Evolutionary conservation across 2,113 vertebrate species (phyloP), one percentile per base, ranked within the genome.

Genomic region (Shinisaurus crocodilurus): DNA sequence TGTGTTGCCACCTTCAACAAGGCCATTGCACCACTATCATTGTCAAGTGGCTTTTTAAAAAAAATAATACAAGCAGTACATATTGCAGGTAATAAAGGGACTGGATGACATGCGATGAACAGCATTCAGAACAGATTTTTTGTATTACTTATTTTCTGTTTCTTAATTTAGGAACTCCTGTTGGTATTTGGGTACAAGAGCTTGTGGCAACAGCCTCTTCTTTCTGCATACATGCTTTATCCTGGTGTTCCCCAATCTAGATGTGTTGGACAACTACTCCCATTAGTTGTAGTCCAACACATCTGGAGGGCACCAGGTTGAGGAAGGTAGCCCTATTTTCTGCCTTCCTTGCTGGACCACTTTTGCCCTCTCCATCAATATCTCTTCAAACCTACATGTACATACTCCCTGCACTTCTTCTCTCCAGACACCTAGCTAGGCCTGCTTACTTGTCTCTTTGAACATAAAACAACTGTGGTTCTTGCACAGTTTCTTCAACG

Each of bases 91-190:
- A 63, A 23, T 83, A 34, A 15, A 89, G 7, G 10, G 86, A 76
- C 76, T 85, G 37, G 23, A 63, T 86, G 86, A 79, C 5, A 63
- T 29, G 7, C 27, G 57, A 89, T 48, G 92, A 89, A 69, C 7
- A 84, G 57, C 6, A n/a, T 89, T 90, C 20, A 88, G 91, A 91
- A 88, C 57, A 23, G 87, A 50, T 50, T 32, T 88, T 76, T 3
- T 90, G 43, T 88, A 92, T 87, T 27, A 60, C 1, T 89, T 63
- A 83, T 27, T 27, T 88, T 85, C 90, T 80, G 27, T 85, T 20
- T 54, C 1, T 85, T 67, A 88, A 13, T 37, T 90, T 75, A 40
- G 40, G 27, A 27, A 85, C 27, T n/a, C 67, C 32, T 15, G 16
- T n/a, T 76, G 15, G 16, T 37, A 34, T 77, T 77, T 63, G 86